Percentiles rank a stretch among this genome's conserved stretches.
Conservation (phyloP, 2,113 vertebrate species). For the Percina caprodes region DNA sequence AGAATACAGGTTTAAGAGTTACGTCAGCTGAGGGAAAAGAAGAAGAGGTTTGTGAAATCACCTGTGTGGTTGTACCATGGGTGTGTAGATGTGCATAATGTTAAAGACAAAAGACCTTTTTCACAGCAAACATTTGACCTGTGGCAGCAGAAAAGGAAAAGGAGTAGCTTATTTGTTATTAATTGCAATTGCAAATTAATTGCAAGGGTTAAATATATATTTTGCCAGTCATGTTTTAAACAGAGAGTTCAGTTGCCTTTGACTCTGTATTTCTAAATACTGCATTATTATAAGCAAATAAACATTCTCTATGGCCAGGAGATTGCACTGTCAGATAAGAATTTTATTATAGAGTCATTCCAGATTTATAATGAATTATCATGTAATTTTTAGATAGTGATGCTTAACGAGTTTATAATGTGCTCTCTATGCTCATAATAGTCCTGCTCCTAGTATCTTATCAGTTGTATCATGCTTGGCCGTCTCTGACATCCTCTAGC, state of each 20-base stretch:
- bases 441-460: slow-evolving; percentile 65
- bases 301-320: slow-evolving; percentile 58
- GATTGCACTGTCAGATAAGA: slow-evolving; percentile 61
- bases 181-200: no score
- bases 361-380: slow-evolving; percentile 74
- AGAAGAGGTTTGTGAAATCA: not conserved
- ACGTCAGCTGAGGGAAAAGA: no score
- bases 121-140: not conserved
- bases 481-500: slow-evolving; percentile 58
- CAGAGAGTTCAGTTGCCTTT: not conserved
- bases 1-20: no score
- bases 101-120: no score
- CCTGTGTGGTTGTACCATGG: not conserved
- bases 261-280: slow-evolving; percentile 17
- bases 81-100: not conserved
- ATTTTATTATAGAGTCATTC: slow-evolving; percentile 55
- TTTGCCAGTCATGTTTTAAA: not conserved
- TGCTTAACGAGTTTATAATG: slow-evolving; percentile 70
- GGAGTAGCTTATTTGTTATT: not conserved
- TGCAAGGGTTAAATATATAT: not conserved
- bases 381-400: slow-evolving; percentile 65
- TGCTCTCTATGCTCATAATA: slow-evolving; percentile 53
- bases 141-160: not conserved
- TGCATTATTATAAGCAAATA: slow-evolving; percentile 52
- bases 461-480: slow-evolving; percentile 63